A percentile compares a stretch with the other conserved stretches of the same genome.
Conservation (phyloP, 1,140 invertebrate species). For the Asbolus verrucosus region DNA sequence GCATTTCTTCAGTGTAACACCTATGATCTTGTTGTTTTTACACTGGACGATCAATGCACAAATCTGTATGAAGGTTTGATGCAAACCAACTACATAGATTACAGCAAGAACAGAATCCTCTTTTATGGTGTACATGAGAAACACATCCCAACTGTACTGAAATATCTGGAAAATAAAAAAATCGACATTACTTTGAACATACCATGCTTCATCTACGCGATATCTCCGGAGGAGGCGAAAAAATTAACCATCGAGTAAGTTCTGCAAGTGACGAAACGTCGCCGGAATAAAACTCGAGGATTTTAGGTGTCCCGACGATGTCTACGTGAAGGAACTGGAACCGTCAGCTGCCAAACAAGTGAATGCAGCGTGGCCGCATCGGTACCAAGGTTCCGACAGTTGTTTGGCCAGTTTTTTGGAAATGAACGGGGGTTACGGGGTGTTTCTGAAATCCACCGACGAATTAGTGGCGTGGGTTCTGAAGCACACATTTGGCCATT, state of each 20-base stretch:
- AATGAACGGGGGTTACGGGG: slow-evolving; percentile 57
- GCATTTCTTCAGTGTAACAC: too few relatives aligned
- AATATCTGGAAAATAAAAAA: background rate
- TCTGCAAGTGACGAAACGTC: too few relatives aligned
- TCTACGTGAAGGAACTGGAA: slow-evolving; percentile 55
- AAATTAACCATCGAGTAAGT: slow-evolving; percentile 7
- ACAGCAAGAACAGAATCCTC: slow-evolving; percentile 37
- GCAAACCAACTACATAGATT: slow-evolving; percentile 52
- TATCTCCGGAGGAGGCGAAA: slow-evolving; percentile 52
- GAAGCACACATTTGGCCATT: slow-evolving; percentile 61
- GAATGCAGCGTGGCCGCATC: slow-evolving; percentile 56
- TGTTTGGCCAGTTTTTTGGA: slow-evolving; percentile 55
- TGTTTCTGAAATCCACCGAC: slow-evolving; percentile 55
- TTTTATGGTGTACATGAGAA: slow-evolving; percentile 2
- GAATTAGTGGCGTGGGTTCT: slow-evolving; percentile 58
- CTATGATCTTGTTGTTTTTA: slow-evolving; percentile 51
- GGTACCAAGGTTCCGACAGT: slow-evolving; percentile 54
- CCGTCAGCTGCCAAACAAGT: slow-evolving; percentile 6
- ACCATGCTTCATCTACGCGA: slow-evolving; percentile 45
- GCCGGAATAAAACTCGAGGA: too few relatives aligned
- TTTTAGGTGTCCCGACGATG: slow-evolving; percentile 58
- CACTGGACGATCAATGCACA: slow-evolving; percentile 49
- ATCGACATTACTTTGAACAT: background rate
- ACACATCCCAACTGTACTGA: background rate
- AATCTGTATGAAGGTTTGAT: slow-evolving; percentile 49